Percentiles rank a stretch among this genome's conserved stretches.
Evolutionary conservation across 2,797 vertebrate genomes (phyloP).

Genomic region (Poecile montanus): DNA sequence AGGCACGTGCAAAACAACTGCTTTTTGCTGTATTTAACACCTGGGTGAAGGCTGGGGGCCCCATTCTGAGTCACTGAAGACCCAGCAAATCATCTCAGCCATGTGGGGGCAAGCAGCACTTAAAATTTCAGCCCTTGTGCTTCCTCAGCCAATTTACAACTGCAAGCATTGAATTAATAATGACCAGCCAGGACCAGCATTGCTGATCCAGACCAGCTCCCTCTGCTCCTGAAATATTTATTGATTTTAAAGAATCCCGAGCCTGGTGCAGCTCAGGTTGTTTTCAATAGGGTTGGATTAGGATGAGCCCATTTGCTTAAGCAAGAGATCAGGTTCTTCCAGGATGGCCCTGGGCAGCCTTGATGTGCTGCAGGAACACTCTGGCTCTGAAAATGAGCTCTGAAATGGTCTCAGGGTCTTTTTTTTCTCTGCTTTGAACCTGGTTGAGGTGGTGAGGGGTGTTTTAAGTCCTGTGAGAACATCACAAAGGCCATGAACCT

Average conservation of each 20-base stretch:
- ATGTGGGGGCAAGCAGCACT: background rate
- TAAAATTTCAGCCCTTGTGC: background rate
- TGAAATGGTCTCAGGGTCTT: background rate
- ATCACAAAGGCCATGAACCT: background rate
- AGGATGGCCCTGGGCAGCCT: background rate
- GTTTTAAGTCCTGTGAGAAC: background rate
- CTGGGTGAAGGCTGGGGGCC: background rate
- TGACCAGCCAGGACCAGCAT: background rate
- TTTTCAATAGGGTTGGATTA: background rate
- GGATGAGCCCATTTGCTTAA: background rate
- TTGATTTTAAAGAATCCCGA: constrained; percentile 19
- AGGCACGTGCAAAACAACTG: background rate
- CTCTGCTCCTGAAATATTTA: constrained; percentile 63
- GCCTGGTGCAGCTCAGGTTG: background rate
- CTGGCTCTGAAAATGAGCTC: background rate
- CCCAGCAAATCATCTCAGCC: background rate
- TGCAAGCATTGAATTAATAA: constrained; percentile 59
- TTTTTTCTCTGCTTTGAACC: background rate
- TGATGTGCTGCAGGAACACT: rapidly evolving
- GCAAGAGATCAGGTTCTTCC: background rate
- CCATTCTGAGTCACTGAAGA: background rate
- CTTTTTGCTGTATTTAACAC: background rate
- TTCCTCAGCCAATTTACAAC: constrained; percentile 42
- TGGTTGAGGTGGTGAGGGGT: background rate
- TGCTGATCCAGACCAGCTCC: background rate